These are phyloP conservation scores for Dermochelys coriacea DNA, from an alignment of 2,797 vertebrate genomes.

Conservation along the genomic window DNA sequence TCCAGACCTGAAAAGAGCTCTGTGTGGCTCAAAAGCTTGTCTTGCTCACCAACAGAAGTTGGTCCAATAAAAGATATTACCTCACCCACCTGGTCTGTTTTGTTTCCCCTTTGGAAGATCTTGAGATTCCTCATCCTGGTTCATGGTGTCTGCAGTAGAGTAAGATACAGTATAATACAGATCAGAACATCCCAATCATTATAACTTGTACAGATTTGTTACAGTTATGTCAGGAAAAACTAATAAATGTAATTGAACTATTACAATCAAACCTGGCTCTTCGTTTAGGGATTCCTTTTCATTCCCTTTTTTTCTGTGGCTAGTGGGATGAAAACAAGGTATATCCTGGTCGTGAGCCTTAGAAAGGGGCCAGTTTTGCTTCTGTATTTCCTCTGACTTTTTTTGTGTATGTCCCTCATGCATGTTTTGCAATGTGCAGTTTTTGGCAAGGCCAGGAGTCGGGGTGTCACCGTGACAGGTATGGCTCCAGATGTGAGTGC, in stretches of 20 bases:
- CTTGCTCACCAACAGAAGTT: background rate
- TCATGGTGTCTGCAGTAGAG: background rate
- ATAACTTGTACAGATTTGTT: background rate
- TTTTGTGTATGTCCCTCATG: background rate
- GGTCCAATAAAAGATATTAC: background rate
- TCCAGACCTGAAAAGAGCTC: background rate
- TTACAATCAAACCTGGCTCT: background rate
- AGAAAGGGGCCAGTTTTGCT: background rate
- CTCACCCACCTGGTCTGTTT: background rate
- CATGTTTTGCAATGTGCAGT: background rate
- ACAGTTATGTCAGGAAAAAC: background rate
- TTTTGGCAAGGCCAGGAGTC: background rate
- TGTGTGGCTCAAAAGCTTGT: background rate
- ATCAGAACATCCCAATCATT: background rate
- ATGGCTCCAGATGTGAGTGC: background rate
- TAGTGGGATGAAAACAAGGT: accelerated
- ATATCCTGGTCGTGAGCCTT: accelerated
- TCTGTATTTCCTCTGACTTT: background rate
- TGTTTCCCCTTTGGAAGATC: background rate
- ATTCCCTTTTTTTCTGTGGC: background rate
- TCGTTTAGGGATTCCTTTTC: accelerated
- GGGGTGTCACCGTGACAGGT: background rate
- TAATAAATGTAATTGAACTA: background rate
- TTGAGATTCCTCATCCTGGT: background rate
- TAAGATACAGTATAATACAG: accelerated